Base-by-base conservation (phyloP, 2,888 invertebrate species). In the Eupsilia transversa region DNA sequence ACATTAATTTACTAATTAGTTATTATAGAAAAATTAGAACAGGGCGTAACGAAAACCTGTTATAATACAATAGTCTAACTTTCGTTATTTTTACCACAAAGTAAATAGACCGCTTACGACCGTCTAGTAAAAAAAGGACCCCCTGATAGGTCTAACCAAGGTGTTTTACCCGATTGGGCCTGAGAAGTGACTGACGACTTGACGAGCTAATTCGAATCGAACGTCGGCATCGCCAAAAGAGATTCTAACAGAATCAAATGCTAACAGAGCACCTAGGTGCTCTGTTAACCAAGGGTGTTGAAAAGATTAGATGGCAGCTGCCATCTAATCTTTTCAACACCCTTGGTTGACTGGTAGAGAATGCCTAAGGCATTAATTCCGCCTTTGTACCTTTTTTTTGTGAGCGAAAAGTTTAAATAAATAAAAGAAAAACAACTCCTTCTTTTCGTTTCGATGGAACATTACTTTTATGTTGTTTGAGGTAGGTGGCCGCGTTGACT, bases 401-500 rank as follows among this genome's bases (percentile, higher is more conserved):
- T n/a, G n/a, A n/a, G n/a, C n/a, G n/a, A n/a, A n/a, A n/a, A n/a
- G n/a, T n/a, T n/a, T n/a, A n/a, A n/a, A n/a, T n/a, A n/a, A n/a
- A n/a, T n/a, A n/a, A 30, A 9, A 64, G 33, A 33, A 77, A 43
- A 64, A 67, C 12, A 73, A 46, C 38, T 49, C 14, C 27, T 54
- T 27, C 54, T 56, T 56, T 17, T 56, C 30, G 7, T 17, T 27
- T 27, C 27, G 1, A 56, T 56, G 56, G 9, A 17, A 30, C 56
- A 9, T 56, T 1, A 56, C 17, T 30, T 56, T 30, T 30, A 30
- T 30, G 3, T 30, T 30, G 20, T 30, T 30, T 30, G 30, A 54
- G 30, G 9, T 14, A 56, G 30, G 20, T 7, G 9, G 54, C 3
- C 9, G 30, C 7, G 30, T 30, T 56, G 17, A 20, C 20, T 9